A percentile compares a stretch with the other conserved stretches of the same genome.
phyloP scores from a whole-genome alignment of 2,113 vertebrate genomes.

The Picathartes gymnocephalus region DNA sequence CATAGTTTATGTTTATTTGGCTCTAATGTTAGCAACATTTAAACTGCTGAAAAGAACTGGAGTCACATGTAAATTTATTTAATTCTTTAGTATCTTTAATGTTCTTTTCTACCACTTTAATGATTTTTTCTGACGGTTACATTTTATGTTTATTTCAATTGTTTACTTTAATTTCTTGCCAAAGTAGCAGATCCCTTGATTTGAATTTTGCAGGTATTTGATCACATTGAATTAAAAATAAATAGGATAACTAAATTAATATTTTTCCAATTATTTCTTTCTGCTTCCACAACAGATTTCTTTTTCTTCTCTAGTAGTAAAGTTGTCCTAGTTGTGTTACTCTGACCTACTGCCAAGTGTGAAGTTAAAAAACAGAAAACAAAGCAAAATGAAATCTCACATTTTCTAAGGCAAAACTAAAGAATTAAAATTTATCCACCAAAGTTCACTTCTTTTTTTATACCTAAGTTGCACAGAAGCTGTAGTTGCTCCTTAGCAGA shows the following conservation, averaged over 20 bases:
- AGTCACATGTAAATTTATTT: not conserved
- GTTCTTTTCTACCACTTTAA: not conserved
- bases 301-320: not conserved
- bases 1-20: not conserved
- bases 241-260: not conserved
- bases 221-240: not conserved
- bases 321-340: not conserved
- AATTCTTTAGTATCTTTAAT: not conserved
- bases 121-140: not conserved
- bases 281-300: not conserved
- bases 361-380: not conserved
- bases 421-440: not conserved
- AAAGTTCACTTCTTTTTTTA: not conserved
- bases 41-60: not conserved
- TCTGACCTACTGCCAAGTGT: not conserved
- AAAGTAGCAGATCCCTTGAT: not conserved
- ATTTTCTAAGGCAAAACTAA: not conserved
- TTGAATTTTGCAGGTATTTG: not conserved
- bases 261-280: not conserved
- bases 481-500: not conserved
- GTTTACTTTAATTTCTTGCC: not conserved
- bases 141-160: not conserved
- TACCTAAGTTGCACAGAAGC: not conserved
- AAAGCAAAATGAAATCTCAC: not conserved
- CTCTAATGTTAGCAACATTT: not conserved